These are phyloP conservation scores for Sipha flava DNA, from an alignment of 1,140 invertebrate genomes.

Conservation along the genomic window DNA sequence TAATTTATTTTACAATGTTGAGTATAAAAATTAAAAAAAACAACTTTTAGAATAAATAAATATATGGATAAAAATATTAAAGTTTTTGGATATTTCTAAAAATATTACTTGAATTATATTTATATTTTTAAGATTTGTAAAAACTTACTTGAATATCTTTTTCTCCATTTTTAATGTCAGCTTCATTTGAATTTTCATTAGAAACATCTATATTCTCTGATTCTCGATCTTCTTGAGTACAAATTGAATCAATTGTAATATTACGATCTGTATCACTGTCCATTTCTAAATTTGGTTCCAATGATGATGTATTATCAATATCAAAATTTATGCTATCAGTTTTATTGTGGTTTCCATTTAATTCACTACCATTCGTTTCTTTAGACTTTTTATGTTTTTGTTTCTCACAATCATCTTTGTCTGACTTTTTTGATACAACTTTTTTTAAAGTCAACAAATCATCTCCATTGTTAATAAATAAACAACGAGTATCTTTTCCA, in stretches of 20 bases:
- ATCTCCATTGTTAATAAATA: slow-evolving; percentile 26
- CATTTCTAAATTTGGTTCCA: slow-evolving; percentile 26
- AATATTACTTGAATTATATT: too few species aligned
- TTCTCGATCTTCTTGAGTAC: slow-evolving; percentile 26
- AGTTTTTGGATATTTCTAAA: too few species aligned
- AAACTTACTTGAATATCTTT: slow-evolving; percentile 5
- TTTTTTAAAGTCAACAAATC: slow-evolving; percentile 28
- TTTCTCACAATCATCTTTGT: slow-evolving; percentile 14
- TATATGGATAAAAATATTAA: too few species aligned
- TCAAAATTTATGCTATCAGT: slow-evolving; percentile 26
- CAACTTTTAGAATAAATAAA: too few species aligned
- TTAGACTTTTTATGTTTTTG: not conserved
- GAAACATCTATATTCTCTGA: slow-evolving; percentile 24
- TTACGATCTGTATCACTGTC: slow-evolving; percentile 28
- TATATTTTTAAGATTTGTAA: not conserved
- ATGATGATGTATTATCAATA: slow-evolving; percentile 24
- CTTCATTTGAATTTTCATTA: slow-evolving; percentile 27
- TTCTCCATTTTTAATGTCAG: not conserved
- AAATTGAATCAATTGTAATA: slow-evolving; percentile 26
- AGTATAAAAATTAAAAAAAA: too few species aligned
- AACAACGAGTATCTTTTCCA: slow-evolving; percentile 24
- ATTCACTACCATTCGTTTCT: slow-evolving; percentile 13
- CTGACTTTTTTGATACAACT: slow-evolving; percentile 21
- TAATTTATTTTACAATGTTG: too few species aligned
- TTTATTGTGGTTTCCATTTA: slow-evolving; percentile 26